These are phyloP conservation scores for Tinamus major DNA, from an alignment of 2,797 vertebrate genomes.

Conservation along the genomic window DNA sequence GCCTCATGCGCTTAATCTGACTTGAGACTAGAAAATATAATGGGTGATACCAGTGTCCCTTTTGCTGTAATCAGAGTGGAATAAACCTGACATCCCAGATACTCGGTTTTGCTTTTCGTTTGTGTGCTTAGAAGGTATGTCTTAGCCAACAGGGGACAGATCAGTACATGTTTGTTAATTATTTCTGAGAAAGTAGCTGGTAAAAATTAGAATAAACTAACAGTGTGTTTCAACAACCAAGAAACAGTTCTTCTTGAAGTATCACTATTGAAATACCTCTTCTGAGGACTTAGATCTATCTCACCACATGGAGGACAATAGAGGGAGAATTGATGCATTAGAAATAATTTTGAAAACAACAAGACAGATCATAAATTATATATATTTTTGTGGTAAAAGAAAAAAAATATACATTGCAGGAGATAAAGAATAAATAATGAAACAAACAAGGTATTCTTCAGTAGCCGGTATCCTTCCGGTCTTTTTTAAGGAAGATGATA, in stretches of 20 bases:
- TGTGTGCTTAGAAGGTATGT: background rate
- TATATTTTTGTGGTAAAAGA: background rate
- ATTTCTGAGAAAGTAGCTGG: background rate
- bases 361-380: background rate
- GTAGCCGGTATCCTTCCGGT: background rate
- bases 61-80: background rate
- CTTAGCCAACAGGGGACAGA: background rate
- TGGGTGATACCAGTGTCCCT: background rate
- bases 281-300: background rate
- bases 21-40: background rate
- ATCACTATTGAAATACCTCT: background rate
- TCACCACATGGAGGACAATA: background rate
- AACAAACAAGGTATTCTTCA: background rate
- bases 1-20: rapidly evolving
- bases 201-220: background rate
- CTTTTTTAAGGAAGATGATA: background rate
- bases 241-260: background rate
- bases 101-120: rapidly evolving
- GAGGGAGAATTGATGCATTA: background rate
- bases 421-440: background rate
- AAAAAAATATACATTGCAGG: background rate
- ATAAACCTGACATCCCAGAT: background rate
- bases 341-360: background rate
- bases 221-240: background rate
- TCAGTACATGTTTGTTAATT: background rate